These are phyloP conservation scores for Capromys pilorides DNA, from an alignment of 2,797 vertebrate species.

Conservation along the genomic window DNA sequence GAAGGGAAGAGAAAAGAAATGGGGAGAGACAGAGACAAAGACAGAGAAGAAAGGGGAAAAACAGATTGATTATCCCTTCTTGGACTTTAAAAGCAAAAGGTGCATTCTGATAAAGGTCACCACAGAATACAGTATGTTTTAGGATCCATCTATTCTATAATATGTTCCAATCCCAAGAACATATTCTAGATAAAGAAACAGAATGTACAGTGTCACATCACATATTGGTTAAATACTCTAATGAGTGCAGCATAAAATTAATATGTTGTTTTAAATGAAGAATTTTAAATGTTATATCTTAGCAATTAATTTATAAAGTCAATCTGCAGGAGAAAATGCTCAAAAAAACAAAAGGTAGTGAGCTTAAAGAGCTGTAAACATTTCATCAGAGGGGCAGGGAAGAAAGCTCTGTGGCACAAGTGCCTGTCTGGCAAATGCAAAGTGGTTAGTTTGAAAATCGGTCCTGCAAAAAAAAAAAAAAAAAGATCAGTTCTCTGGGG, in stretches of 20 bases:
- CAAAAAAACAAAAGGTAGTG: slow-evolving; percentile 58
- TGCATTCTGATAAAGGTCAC: slow-evolving; percentile 7
- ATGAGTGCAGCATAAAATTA: neutral
- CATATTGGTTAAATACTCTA: slow-evolving; percentile 2
- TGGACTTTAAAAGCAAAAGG: slow-evolving; percentile 27
- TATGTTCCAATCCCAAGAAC: slow-evolving; percentile 15
- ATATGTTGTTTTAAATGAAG: slow-evolving; percentile 35
- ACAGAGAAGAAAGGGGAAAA: neutral
- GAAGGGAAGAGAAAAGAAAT: neutral
- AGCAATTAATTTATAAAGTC: slow-evolving; percentile 51
- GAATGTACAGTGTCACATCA: neutral
- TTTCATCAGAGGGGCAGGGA: too few relatives aligned
- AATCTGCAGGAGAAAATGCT: slow-evolving; percentile 12
- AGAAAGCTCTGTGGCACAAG: too few relatives aligned
- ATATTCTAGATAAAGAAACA: neutral
- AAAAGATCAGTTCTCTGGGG: too few relatives aligned
- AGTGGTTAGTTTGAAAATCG: too few relatives aligned
- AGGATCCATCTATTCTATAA: neutral
- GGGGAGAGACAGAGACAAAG: too few relatives aligned
- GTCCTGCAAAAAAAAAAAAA: too few relatives aligned
- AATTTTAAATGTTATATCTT: slow-evolving; percentile 32
- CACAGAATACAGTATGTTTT: slow-evolving; percentile 3
- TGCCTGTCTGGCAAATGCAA: too few relatives aligned
- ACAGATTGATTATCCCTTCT: slow-evolving; percentile 1
- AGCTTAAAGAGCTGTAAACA: slow-evolving; percentile 41